These are phyloP conservation scores for Archegozetes longisetosus DNA, from an alignment of 1,140 invertebrate species.

Conservation along the genomic window DNA sequence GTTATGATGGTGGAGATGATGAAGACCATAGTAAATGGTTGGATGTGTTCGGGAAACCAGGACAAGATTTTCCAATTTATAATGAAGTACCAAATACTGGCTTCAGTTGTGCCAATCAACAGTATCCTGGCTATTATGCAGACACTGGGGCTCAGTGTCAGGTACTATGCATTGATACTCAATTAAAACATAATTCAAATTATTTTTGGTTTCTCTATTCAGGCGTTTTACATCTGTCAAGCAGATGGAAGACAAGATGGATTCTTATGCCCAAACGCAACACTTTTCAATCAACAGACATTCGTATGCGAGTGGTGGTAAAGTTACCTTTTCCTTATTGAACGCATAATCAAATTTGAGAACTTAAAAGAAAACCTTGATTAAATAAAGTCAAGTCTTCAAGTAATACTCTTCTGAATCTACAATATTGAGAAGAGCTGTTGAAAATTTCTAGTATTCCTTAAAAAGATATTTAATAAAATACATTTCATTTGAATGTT, in stretches of 20 bases:
- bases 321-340: constrained; percentile 67
- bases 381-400: too few relatives aligned
- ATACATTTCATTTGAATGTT: too few relatives aligned
- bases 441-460: too few relatives aligned
- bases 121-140: constrained; percentile 27
- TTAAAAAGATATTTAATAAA: too few relatives aligned
- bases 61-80: constrained; percentile 31
- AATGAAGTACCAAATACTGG: constrained; percentile 24
- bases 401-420: too few relatives aligned
- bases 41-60: constrained; percentile 26
- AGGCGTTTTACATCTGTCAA: constrained; percentile 29
- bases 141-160: constrained; percentile 29
- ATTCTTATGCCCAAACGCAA: constrained; percentile 74
- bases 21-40: too few relatives aligned
- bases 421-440: too few relatives aligned
- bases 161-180: constrained; percentile 20
- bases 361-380: too few relatives aligned
- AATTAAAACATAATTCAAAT: constrained; percentile 32
- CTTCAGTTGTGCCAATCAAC: constrained; percentile 24
- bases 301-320: constrained; percentile 80
- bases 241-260: constrained; percentile 22
- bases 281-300: constrained; percentile 65
- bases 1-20: neutral
- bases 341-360: too few relatives aligned
- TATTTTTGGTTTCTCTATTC: constrained; percentile 23